Conservation (phyloP, 2,797 vertebrate species). For the Sebastes taczanowskii region DNA sequence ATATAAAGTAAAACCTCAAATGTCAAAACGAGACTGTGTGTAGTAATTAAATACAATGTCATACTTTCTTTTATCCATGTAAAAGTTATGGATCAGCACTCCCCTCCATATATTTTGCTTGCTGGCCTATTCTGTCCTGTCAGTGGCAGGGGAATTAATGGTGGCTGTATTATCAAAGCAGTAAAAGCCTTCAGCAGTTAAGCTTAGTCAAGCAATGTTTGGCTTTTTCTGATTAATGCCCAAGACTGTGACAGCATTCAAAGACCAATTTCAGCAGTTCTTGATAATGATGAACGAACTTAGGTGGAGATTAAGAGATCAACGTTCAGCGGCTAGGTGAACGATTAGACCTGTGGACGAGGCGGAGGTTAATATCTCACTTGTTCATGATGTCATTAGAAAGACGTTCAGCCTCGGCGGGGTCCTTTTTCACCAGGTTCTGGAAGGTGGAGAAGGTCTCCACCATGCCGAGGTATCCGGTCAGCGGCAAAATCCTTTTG, state of each 20-base stretch:
- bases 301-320: conserved; percentile 15
- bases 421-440: conserved; percentile 57
- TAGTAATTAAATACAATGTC: conserved; percentile 40
- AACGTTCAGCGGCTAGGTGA: background rate
- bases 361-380: conserved; percentile 49
- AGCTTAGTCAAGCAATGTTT: conserved; percentile 68
- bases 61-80: conserved; percentile 41
- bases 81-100: conserved; percentile 62
- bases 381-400: conserved; percentile 57
- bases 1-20: background rate
- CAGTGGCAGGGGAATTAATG: conserved; percentile 61
- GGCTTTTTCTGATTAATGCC: conserved; percentile 64
- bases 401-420: conserved; percentile 65
- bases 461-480: conserved; percentile 71
- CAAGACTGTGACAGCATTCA: conserved; percentile 36
- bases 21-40: conserved; percentile 3
- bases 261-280: conserved; percentile 50
- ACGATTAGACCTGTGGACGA: background rate
- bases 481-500: conserved; percentile 55
- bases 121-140: conserved; percentile 57
- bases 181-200: conserved; percentile 53
- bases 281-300: conserved; percentile 38
- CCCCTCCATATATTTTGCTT: conserved; percentile 52
- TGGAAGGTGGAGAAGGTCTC: conserved; percentile 75
- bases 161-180: conserved; percentile 53